Percentiles rank a stretch among this genome's conserved stretches.
phyloP scores from a whole-genome alignment of 2,888 invertebrate species.

The Bedellia somnulentella region DNA sequence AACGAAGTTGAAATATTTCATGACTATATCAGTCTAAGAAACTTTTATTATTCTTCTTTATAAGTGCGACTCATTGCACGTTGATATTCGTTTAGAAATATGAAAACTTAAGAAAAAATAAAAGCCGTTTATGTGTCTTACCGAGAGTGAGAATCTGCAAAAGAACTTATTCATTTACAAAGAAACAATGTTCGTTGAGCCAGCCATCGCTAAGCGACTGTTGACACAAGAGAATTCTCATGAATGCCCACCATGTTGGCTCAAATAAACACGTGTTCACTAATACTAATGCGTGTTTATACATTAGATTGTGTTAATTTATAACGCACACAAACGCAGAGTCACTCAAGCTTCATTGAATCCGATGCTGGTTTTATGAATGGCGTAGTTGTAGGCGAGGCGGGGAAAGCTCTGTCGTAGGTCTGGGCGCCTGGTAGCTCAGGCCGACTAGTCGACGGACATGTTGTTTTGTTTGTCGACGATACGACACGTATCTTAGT shows the following conservation, averaged over 20 bases:
- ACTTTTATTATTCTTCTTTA: constrained; percentile 27
- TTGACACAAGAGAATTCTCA: no score
- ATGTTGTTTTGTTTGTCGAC: constrained; percentile 34
- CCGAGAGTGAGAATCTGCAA: no score
- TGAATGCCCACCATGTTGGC: constrained; percentile 49
- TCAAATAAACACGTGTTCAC: constrained; percentile 47
- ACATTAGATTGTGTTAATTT: not conserved
- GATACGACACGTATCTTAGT: no score
- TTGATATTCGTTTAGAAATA: no score
- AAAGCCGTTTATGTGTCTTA: no score
- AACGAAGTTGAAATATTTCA: no score
- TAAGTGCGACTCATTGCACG: constrained; percentile 10
- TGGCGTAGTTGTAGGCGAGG: constrained; percentile 13
- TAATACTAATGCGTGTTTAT: not conserved
- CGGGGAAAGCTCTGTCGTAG: constrained; percentile 16
- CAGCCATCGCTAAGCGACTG: no score
- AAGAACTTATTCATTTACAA: no score
- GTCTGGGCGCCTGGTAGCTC: constrained; percentile 42
- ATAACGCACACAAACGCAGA: constrained; percentile 26
- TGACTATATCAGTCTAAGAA: no score
- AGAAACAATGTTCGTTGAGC: no score
- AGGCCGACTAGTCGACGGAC: constrained; percentile 38
- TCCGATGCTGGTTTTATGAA: constrained; percentile 18
- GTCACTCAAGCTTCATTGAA: not conserved
- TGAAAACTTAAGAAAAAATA: no score